Evolutionary conservation across 2,113 vertebrate genomes (phyloP).

Genomic region (Semnornis frantzii): DNA sequence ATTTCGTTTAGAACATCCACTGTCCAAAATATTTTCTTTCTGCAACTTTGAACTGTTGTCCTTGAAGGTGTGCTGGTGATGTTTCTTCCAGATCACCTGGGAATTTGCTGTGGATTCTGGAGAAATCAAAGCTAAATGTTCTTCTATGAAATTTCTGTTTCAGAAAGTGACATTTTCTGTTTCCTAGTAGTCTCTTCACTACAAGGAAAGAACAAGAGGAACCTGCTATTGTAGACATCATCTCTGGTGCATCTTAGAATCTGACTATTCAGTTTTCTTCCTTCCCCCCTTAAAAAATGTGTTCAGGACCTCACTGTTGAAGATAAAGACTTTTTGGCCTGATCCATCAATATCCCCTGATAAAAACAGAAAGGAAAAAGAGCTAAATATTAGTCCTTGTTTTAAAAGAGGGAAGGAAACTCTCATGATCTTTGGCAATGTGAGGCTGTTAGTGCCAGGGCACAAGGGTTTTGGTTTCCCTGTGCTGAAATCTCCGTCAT

Average conservation of each 20-base stretch:
- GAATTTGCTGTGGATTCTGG: slow-evolving; percentile 17
- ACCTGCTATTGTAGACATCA: neutral
- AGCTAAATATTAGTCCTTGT: neutral
- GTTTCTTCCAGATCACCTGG: slow-evolving; percentile 54
- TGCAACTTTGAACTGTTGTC: neutral
- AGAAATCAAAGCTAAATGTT: slow-evolving; percentile 47
- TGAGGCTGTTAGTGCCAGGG: neutral
- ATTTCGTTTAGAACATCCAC: neutral
- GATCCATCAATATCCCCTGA: neutral
- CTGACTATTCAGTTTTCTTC: neutral
- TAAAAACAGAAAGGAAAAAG: neutral
- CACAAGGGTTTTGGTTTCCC: neutral
- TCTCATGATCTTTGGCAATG: neutral
- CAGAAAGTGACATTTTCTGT: neutral
- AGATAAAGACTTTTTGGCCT: neutral
- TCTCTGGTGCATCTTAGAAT: neutral
- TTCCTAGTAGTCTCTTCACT: slow-evolving; percentile 1
- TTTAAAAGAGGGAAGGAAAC: neutral
- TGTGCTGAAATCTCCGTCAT: neutral
- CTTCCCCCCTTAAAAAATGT: neutral
- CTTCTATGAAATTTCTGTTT: slow-evolving; percentile 15
- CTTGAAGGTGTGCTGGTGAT: slow-evolving; percentile 43
- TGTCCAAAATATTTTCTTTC: neutral
- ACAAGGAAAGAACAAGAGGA: slow-evolving; percentile 10
- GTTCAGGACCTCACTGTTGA: neutral